phyloP scores from a whole-genome alignment of 2,888 invertebrate species.

The Athalia circularis region DNA sequence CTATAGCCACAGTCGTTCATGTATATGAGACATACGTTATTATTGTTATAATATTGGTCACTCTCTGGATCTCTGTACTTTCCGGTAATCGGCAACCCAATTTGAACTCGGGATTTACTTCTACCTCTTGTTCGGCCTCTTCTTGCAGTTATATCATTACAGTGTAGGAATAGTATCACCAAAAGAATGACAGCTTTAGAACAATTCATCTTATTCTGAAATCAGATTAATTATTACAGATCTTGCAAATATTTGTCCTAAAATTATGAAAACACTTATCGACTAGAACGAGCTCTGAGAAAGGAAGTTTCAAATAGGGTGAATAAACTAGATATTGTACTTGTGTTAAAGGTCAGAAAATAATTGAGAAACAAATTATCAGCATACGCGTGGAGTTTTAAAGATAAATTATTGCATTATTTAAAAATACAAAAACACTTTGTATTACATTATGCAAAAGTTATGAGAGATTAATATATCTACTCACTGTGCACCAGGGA shows the following conservation, averaged over 20 bases:
- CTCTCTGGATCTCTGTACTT: slow-evolving; percentile 93
- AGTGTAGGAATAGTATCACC: slow-evolving; percentile 70
- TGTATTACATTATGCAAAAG: slow-evolving; percentile 8
- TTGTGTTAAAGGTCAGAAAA: too few species aligned
- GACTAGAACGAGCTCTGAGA: too few species aligned
- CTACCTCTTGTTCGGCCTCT: slow-evolving; percentile 84
- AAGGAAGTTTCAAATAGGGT: too few species aligned
- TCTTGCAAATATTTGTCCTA: slow-evolving; percentile 1
- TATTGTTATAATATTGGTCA: slow-evolving; percentile 93
- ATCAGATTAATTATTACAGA: slow-evolving; percentile 47
- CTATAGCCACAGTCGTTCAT: not conserved
- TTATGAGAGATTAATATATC: slow-evolving; percentile 41
- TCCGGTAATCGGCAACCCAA: slow-evolving; percentile 90
- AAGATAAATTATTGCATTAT: too few species aligned
- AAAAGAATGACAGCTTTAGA: slow-evolving; percentile 67
- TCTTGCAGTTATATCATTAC: slow-evolving; percentile 75
- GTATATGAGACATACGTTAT: slow-evolving; percentile 80
- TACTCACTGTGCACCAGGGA: slow-evolving; percentile 64
- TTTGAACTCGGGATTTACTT: slow-evolving; percentile 89
- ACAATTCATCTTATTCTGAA: slow-evolving; percentile 29
- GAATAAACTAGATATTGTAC: too few species aligned
- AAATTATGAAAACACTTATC: too few species aligned
- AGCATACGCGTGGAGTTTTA: too few species aligned
- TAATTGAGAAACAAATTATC: too few species aligned
- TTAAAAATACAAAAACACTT: slow-evolving; percentile 53